Evolutionary conservation across 2,113 vertebrate genomes (phyloP), one percentile per base, ranked within the genome.

Genomic region (Austrofundulus limnaeus): DNA sequence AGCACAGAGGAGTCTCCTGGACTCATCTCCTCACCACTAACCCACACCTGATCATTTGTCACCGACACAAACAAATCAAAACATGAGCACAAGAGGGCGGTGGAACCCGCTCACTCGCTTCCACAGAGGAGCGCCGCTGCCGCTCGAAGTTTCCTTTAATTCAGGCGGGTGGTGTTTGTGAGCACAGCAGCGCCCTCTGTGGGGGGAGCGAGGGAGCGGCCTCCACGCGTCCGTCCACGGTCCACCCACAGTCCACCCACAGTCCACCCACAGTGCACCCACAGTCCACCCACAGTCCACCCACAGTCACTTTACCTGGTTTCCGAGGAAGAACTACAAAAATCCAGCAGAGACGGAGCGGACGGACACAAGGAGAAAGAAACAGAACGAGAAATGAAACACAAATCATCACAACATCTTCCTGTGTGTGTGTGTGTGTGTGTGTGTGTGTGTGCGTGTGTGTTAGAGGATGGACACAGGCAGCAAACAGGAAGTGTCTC

Each of bases 301-400:
- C 74, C 10, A 70, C 78, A 68, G 91, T 88, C 90, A 96, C 95
- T 93, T 95, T 99, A 99, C 97, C 97, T 98, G 97, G 90, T 99
- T 99, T 92, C 97, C 97, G 94, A 99, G 97, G 97, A 98, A 99
- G 96, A 99, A 99, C 97, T 99, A 97, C 60, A 93, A 91, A 90
- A 88, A 88, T 92, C 91, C 90, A 46, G 89, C 5, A 71, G 85
- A 91, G 84, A 73, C 58, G 94, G 87, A 92, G 89, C 91, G 86
- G 91, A 75, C 85, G 85, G 77, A 83, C 69, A 89, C 72, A 69
- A 81, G 77, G 85, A 81, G 75, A 83, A 71, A 91, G 78, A 86
- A 79, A 87, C 34, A 85, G 60, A 87, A 79, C 69, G 87, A 85
- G 72, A 75, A n/a, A 63, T 91, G 85, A 91, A 89, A 89, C 78